Percentiles rank a stretch among this genome's conserved stretches.
These are phyloP conservation scores for Cartodere bifasciata DNA, from an alignment of 2,888 invertebrate genomes.

Conservation along the genomic window DNA sequence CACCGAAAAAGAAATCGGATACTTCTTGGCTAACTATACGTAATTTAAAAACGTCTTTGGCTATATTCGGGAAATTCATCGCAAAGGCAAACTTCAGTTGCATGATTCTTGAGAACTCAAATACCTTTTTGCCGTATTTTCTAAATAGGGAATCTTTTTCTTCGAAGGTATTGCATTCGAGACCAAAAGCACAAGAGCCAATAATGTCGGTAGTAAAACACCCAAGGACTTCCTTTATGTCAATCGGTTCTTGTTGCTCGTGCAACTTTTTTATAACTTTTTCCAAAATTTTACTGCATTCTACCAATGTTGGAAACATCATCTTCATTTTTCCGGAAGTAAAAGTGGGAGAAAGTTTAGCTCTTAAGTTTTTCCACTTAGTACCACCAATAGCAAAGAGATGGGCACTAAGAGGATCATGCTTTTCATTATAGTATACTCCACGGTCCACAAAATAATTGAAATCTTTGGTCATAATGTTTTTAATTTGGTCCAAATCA, in stretches of 20 bases:
- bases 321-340: slow-evolving; percentile 49
- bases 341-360: slow-evolving; percentile 49
- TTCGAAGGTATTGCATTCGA: slow-evolving; percentile 42
- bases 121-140: slow-evolving; percentile 15
- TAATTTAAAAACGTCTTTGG: slow-evolving; percentile 14
- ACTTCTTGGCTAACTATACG: slow-evolving; percentile 16
- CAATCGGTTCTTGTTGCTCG: slow-evolving; percentile 7
- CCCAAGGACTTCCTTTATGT: slow-evolving; percentile 36
- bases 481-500: slow-evolving; percentile 19
- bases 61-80: slow-evolving; percentile 13
- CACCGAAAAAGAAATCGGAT: slow-evolving; percentile 19
- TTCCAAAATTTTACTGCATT: slow-evolving; percentile 39
- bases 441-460: slow-evolving; percentile 47
- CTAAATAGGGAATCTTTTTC: slow-evolving; percentile 37
- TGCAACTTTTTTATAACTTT: slow-evolving; percentile 27
- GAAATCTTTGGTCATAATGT: slow-evolving; percentile 45
- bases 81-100: slow-evolving; percentile 7
- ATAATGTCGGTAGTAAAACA: slow-evolving; percentile 46
- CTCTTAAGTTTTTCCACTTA: slow-evolving; percentile 46
- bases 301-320: slow-evolving; percentile 46
- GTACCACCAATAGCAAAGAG: slow-evolving; percentile 42
- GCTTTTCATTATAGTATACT: slow-evolving; percentile 40
- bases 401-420: slow-evolving; percentile 43
- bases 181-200: slow-evolving; percentile 44
- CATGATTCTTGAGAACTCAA: slow-evolving; percentile 3